phyloP scores from a whole-genome alignment of 2,113 vertebrate species.

The Calyptommatus sinebrachiatus region DNA sequence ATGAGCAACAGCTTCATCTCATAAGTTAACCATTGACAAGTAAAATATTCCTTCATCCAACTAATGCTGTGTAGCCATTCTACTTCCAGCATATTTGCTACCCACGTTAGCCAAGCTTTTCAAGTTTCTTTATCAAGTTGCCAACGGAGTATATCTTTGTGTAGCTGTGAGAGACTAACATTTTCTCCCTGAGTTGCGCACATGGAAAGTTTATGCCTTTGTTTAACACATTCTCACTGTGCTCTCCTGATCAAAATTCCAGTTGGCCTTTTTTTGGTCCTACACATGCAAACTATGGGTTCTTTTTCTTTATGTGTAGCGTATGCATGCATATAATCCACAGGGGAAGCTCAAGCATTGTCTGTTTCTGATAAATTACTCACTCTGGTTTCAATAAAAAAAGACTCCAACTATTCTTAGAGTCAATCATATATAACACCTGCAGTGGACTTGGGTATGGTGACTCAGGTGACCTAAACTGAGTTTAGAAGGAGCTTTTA shows the following conservation, averaged over 20 bases:
- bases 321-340: background rate
- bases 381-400: background rate
- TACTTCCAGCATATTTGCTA: too few relatives aligned
- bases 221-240: background rate
- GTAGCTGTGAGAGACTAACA: background rate
- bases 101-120: too few relatives aligned
- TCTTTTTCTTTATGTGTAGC: background rate
- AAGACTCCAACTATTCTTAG: background rate
- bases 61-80: too few relatives aligned
- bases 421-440: background rate
- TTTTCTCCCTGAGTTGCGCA: background rate
- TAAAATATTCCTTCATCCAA: too few relatives aligned
- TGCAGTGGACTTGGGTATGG: background rate
- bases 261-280: background rate
- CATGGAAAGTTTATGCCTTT: background rate
- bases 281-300: background rate
- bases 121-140: too few relatives aligned
- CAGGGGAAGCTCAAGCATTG: background rate
- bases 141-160: too few relatives aligned
- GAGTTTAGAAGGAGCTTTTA: too few relatives aligned
- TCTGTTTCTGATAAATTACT: background rate
- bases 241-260: background rate
- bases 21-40: too few relatives aligned
- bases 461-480: background rate
- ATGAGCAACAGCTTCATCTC: too few relatives aligned